Percentiles rank a stretch among this genome's conserved stretches.
phyloP scores from a whole-genome alignment of 2,888 invertebrate genomes.

The Podotricha telesiphe region DNA sequence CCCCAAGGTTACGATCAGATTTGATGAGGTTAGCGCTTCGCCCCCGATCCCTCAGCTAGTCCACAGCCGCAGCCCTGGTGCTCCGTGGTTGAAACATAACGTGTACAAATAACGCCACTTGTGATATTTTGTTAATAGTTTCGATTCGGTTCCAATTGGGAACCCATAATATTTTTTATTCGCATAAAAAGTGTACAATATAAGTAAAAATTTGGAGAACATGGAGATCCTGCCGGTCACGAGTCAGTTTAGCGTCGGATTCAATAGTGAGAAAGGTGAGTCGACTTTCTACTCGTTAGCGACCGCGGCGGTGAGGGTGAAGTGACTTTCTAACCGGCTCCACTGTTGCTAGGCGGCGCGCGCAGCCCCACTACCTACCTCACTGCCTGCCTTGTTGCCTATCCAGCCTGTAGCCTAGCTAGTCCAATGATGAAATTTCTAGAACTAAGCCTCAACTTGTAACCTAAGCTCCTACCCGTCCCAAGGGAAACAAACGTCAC shows the following conservation, averaged over 20 bases:
- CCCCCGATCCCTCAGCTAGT: constrained; percentile 78
- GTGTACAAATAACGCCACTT: constrained; percentile 81
- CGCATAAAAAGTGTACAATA: constrained; percentile 80
- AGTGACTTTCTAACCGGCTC: constrained; percentile 71
- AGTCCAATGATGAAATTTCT: constrained; percentile 1
- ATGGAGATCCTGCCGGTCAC: constrained; percentile 92
- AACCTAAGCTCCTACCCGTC: constrained; percentile 18
- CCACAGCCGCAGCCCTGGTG: constrained; percentile 66
- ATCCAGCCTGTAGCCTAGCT: neutral
- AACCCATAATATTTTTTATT: constrained; percentile 63
- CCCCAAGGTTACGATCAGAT: constrained; percentile 83
- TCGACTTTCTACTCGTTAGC: constrained; percentile 69
- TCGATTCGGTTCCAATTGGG: constrained; percentile 73
- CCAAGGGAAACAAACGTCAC: constrained; percentile 48
- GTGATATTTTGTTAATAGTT: constrained; percentile 82
- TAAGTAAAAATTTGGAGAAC: constrained; percentile 84
- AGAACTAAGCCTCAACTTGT: constrained; percentile 1
- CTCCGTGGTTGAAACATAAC: constrained; percentile 50
- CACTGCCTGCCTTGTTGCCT: constrained; percentile 23
- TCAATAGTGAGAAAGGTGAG: constrained; percentile 90
- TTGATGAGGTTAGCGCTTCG: constrained; percentile 78
- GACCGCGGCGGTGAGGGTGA: constrained; percentile 59
- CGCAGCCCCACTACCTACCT: constrained; percentile 52
- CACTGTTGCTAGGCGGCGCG: constrained; percentile 78
- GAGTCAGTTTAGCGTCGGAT: constrained; percentile 89